Evolutionary conservation across 2,888 invertebrate genomes (phyloP).

Genomic region (Salticus scenicus): DNA sequence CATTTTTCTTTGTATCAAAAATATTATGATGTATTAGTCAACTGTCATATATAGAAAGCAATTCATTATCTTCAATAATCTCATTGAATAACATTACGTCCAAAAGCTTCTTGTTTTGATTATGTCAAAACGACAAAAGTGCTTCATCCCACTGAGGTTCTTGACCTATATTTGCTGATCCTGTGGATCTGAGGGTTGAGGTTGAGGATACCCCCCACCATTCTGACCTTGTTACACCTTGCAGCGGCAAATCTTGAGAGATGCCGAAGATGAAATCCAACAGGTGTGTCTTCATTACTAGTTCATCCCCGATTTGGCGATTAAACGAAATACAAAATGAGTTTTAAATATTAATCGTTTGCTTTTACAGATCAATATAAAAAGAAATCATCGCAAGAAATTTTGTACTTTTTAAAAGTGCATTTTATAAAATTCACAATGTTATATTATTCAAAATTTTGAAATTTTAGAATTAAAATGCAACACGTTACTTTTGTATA

Average conservation of each 20-base stretch:
- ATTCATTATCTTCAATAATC: too few relatives aligned
- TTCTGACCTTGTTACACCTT: constrained; percentile 40
- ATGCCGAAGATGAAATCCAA: neutral
- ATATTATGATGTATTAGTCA: neutral
- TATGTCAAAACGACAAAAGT: neutral
- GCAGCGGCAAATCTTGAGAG: neutral
- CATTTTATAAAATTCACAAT: too few relatives aligned
- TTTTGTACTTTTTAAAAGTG: too few relatives aligned
- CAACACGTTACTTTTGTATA: too few relatives aligned
- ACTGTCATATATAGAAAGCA: too few relatives aligned
- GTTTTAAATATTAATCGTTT: too few relatives aligned
- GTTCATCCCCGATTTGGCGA: neutral
- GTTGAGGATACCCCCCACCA: constrained; percentile 37
- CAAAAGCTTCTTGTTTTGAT: neutral
- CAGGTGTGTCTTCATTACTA: neutral
- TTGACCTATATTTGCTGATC: constrained; percentile 35
- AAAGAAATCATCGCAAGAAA: too few relatives aligned
- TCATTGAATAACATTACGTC: too few relatives aligned
- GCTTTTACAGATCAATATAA: too few relatives aligned
- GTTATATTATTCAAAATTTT: too few relatives aligned
- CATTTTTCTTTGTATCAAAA: neutral
- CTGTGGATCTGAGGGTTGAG: constrained; percentile 20
- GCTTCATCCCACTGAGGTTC: neutral
- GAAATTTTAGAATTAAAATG: too few relatives aligned
- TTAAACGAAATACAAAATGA: too few relatives aligned